These are phyloP conservation scores for Hydropsyche tenuis DNA, from an alignment of 1,140 invertebrate species.

Conservation along the genomic window DNA sequence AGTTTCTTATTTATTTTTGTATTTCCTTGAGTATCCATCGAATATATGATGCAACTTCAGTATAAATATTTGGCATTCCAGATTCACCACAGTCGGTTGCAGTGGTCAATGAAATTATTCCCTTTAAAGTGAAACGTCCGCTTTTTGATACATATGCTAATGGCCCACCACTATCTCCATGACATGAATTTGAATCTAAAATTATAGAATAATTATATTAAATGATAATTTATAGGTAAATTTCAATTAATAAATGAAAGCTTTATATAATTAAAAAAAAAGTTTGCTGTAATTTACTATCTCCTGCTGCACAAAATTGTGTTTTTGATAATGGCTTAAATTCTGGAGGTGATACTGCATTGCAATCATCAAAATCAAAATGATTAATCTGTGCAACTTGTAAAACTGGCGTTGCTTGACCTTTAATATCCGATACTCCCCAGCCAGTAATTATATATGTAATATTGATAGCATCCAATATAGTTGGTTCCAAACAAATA, in stretches of 20 bases:
- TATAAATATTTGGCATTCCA: slow-evolving; percentile 42
- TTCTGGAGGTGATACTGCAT: slow-evolving; percentile 35
- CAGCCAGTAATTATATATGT: slow-evolving; percentile 41
- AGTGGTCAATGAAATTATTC: slow-evolving; percentile 44
- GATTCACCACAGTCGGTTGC: slow-evolving; percentile 31
- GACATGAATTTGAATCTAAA: slow-evolving; percentile 43
- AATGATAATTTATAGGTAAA: too few relatives aligned
- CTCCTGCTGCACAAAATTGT: slow-evolving; percentile 46
- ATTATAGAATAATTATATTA: too few relatives aligned
- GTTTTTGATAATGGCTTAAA: slow-evolving; percentile 34
- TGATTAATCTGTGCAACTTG: slow-evolving; percentile 33
- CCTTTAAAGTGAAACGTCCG: slow-evolving; percentile 27
- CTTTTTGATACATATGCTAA: slow-evolving; percentile 33
- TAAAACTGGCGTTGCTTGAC: slow-evolving; percentile 21
- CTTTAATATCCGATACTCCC: slow-evolving; percentile 37
- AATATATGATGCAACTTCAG: slow-evolving; percentile 41
- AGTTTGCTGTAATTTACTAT: slow-evolving; percentile 21
- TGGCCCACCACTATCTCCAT: slow-evolving; percentile 48
- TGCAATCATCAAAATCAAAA: slow-evolving; percentile 48
- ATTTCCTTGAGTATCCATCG: slow-evolving; percentile 44
- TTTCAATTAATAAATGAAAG: too few relatives aligned
- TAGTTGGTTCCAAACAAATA: slow-evolving; percentile 32
- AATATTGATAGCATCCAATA: neutral
- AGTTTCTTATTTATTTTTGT: neutral
- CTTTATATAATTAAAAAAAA: too few relatives aligned